Evolutionary conservation across 2,113 vertebrate species (phyloP).

Genomic region (Serilophus lunatus): DNA sequence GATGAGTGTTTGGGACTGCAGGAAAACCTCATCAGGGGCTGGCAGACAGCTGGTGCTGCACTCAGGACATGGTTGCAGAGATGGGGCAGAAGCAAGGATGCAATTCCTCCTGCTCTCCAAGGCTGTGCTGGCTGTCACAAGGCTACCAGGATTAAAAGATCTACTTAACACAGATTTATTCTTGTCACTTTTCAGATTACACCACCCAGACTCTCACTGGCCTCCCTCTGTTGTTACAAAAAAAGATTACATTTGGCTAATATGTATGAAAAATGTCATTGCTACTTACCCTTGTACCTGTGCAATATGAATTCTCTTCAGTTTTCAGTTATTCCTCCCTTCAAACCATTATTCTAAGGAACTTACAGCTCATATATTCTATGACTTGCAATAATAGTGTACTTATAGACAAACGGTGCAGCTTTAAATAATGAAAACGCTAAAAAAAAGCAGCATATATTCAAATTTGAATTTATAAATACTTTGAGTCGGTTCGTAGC

Average conservation of each 20-base stretch:
- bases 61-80: rapidly evolving
- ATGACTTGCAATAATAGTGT: not conserved
- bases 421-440: slow-evolving; percentile 6
- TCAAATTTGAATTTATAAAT: not conserved
- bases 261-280: slow-evolving; percentile 28
- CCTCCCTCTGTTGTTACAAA: slow-evolving; percentile 47
- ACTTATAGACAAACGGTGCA: not conserved
- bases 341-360: slow-evolving; percentile 21
- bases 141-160: slow-evolving; percentile 46
- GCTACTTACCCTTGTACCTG: slow-evolving; percentile 43
- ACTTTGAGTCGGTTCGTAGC: not conserved
- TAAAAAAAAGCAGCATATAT: not conserved
- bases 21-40: not conserved
- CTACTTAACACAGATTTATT: slow-evolving; percentile 40
- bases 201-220: not conserved
- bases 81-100: not conserved
- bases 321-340: slow-evolving; percentile 42
- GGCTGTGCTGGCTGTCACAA: not conserved
- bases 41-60: not conserved
- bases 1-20: not conserved
- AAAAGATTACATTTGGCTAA: slow-evolving; percentile 43
- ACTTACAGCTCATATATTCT: not conserved
- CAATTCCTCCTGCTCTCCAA: not conserved
- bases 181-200: slow-evolving; percentile 45
- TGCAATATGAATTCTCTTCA: slow-evolving; percentile 43